phyloP scores from a whole-genome alignment of 2,113 vertebrate genomes.

The Vulpes ferrilata region DNA sequence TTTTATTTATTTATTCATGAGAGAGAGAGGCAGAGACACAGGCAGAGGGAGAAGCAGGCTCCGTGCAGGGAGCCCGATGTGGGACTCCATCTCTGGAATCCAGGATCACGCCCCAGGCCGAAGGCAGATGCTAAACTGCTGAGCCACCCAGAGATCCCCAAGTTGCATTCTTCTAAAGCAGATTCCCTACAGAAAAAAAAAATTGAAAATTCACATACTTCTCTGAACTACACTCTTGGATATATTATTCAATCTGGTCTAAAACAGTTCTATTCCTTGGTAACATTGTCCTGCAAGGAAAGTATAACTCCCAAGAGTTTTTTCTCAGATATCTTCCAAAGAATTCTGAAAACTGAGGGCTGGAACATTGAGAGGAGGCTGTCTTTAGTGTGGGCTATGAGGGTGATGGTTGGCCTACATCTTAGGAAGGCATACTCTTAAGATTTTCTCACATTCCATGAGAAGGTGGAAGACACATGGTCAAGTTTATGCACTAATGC shows the following conservation, averaged over 20 bases:
- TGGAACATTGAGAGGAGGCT: not conserved
- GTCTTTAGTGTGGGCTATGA: not conserved
- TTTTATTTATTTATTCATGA: no score
- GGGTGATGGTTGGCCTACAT: not conserved
- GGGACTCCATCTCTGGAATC: no score
- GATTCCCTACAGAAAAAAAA: not conserved
- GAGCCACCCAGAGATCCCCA: not conserved
- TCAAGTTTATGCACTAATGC: not conserved
- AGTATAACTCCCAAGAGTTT: not conserved
- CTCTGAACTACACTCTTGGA: not conserved
- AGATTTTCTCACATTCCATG: not conserved
- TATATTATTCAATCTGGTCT: not conserved
- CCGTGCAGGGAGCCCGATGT: no score
- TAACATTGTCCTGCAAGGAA: not conserved
- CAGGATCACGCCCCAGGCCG: no score
- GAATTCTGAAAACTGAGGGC: not conserved
- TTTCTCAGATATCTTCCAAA: not conserved
- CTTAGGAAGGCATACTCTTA: not conserved
- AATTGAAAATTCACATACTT: not conserved
- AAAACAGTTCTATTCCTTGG: not conserved
- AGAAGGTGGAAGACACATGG: not conserved
- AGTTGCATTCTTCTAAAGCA: not conserved
- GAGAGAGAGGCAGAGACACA: no score
- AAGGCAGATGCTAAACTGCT: no score
- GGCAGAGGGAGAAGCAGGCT: no score